A percentile compares a stretch with the other conserved stretches of the same genome.
Conservation (phyloP, 1,140 invertebrate genomes). For the Drosophila pandora region DNA sequence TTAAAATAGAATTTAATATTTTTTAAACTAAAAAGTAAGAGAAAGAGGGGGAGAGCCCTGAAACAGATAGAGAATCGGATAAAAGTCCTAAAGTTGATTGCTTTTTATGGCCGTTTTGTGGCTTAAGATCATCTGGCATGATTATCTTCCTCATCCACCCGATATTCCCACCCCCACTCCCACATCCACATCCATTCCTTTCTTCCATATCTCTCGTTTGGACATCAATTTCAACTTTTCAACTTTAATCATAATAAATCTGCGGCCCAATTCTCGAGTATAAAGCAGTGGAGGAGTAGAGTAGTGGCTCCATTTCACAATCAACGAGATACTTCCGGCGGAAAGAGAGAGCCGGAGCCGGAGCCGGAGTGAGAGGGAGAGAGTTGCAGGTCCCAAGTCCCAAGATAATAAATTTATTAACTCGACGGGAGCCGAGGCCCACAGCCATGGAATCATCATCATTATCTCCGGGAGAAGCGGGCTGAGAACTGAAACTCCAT, state of each 20-base stretch:
- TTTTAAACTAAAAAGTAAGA: too few relatives aligned
- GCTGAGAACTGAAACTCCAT: slow-evolving; percentile 12
- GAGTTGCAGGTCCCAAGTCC: slow-evolving; percentile 46
- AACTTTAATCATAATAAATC: slow-evolving; percentile 79
- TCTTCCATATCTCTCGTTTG: slow-evolving; percentile 10
- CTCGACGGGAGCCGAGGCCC: slow-evolving; percentile 6
- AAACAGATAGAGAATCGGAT: too few relatives aligned
- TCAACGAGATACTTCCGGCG: slow-evolving; percentile 74
- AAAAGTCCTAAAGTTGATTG: slow-evolving; percentile 12
- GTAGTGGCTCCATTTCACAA: slow-evolving; percentile 61
- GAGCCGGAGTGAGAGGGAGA: slow-evolving; percentile 6
- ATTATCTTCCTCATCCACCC: slow-evolving; percentile 24
- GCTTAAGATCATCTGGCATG: slow-evolving; percentile 43
- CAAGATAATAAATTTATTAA: slow-evolving; percentile 83
- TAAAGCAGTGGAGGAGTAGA: slow-evolving; percentile 1
- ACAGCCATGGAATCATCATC: slow-evolving; percentile 53
- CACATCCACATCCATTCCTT: background rate
- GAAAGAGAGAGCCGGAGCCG: slow-evolving; percentile 23
- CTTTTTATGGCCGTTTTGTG: slow-evolving; percentile 34
- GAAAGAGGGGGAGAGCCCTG: too few relatives aligned
- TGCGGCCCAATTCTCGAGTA: slow-evolving; percentile 45
- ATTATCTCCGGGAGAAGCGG: slow-evolving; percentile 50
- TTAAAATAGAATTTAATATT: too few relatives aligned
- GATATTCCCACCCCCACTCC: slow-evolving; percentile 31
- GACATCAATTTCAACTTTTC: slow-evolving; percentile 77